Evolutionary conservation across 2,113 vertebrate species (phyloP).

Genomic region (Poicephalus meyeri): DNA sequence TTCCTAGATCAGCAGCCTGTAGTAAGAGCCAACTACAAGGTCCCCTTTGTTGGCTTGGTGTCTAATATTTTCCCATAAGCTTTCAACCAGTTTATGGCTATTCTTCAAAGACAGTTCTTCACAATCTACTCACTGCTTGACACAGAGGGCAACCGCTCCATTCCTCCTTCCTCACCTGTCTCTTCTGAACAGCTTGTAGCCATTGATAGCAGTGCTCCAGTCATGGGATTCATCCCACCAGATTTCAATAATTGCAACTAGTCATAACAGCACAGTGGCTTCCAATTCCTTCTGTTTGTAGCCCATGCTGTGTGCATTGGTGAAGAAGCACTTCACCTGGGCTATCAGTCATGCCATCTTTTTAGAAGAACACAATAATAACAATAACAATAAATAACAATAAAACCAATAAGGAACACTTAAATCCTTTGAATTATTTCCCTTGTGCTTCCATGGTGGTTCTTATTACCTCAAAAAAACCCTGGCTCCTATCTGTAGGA

Average conservation of each 20-base stretch:
- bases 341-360: neutral
- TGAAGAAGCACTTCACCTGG: neutral
- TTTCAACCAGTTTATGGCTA: neutral
- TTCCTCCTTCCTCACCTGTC: neutral
- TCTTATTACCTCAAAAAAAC: neutral
- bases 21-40: neutral
- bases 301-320: neutral
- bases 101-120: neutral
- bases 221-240: neutral
- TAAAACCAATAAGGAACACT: neutral
- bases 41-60: neutral
- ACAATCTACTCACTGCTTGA: neutral
- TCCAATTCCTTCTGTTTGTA: neutral
- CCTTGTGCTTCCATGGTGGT: neutral
- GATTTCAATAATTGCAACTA: neutral
- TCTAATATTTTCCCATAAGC: neutral
- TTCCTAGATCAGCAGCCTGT: neutral
- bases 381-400: neutral
- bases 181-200: neutral
- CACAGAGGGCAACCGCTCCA: neutral
- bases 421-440: neutral
- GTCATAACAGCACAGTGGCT: neutral
- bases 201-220: neutral
- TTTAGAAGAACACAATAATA: neutral
- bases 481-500: neutral